phyloP scores from a whole-genome alignment of 1,140 invertebrate species.

The Drosophila varians region DNA sequence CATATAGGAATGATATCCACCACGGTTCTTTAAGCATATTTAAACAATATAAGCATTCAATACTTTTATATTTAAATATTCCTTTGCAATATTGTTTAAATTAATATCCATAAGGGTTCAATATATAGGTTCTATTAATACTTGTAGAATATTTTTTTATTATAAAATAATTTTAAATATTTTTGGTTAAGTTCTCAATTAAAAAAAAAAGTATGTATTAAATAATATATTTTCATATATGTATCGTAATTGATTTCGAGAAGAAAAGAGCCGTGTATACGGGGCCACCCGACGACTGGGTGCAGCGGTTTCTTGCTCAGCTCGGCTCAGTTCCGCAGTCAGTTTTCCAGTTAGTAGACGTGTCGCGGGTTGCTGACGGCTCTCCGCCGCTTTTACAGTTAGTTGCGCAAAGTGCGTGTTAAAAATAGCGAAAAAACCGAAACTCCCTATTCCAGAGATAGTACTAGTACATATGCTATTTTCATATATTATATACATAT shows the following conservation, averaged over 20 bases:
- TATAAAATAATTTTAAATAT: too few relatives aligned
- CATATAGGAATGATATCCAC: too few relatives aligned
- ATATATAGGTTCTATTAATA: too few relatives aligned
- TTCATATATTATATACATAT: background rate
- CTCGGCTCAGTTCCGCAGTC: conserved; percentile 41
- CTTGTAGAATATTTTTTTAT: too few relatives aligned
- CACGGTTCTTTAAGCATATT: too few relatives aligned
- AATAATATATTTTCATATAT: background rate
- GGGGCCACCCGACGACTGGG: background rate
- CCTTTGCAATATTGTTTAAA: too few relatives aligned
- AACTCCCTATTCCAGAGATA: conserved; percentile 20
- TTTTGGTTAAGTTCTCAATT: too few relatives aligned
- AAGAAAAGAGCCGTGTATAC: background rate
- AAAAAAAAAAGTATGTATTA: too few relatives aligned
- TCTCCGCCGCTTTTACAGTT: conserved; percentile 57
- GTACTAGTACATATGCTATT: background rate
- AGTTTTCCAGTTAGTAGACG: conserved; percentile 44
- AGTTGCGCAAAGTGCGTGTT: conserved; percentile 68
- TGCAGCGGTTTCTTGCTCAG: conserved; percentile 47
- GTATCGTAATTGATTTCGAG: background rate
- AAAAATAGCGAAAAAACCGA: conserved; percentile 52
- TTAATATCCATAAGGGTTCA: too few relatives aligned
- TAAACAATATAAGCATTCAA: too few relatives aligned
- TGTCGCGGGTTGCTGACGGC: conserved; percentile 36
- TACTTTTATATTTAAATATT: too few relatives aligned